Conservation (phyloP, 2,888 invertebrate species). For the Drosophila suboccidentalis region DNA sequence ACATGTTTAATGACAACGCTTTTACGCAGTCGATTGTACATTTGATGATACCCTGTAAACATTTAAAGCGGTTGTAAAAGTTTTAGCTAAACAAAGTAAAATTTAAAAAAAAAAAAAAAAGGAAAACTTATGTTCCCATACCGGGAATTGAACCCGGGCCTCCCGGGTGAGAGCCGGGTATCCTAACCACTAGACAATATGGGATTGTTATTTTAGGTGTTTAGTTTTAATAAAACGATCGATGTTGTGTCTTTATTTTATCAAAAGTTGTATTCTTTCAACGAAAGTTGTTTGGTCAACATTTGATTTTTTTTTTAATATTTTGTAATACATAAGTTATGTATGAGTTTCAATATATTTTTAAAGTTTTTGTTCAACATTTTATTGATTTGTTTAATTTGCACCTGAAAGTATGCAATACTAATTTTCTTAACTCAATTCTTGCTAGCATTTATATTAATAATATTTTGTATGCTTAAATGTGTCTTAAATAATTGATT, state of each 20-base stretch:
- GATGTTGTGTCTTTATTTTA: not conserved
- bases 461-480: not conserved
- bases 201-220: too few species aligned
- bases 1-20: slow-evolving; percentile 43
- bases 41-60: slow-evolving; percentile 11
- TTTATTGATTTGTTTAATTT: too few species aligned
- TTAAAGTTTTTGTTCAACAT: too few species aligned
- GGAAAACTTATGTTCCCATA: too few species aligned
- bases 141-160: too few species aligned
- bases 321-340: too few species aligned
- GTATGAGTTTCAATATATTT: too few species aligned
- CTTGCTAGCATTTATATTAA: not conserved
- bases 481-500: too few species aligned
- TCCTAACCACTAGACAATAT: too few species aligned
- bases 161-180: too few species aligned
- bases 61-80: not conserved
- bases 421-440: not conserved
- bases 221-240: not conserved
- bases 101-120: not conserved
- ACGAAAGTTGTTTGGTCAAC: slow-evolving; percentile 13
- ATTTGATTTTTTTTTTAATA: slow-evolving; percentile 6
- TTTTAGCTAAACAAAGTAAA: not conserved
- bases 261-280: not conserved
- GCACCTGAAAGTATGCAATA: slow-evolving; percentile 14
- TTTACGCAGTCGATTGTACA: slow-evolving; percentile 41